Conservation (phyloP, 64 coral and sea anemone genomes). For the Pocillopora damicornis region DNA sequence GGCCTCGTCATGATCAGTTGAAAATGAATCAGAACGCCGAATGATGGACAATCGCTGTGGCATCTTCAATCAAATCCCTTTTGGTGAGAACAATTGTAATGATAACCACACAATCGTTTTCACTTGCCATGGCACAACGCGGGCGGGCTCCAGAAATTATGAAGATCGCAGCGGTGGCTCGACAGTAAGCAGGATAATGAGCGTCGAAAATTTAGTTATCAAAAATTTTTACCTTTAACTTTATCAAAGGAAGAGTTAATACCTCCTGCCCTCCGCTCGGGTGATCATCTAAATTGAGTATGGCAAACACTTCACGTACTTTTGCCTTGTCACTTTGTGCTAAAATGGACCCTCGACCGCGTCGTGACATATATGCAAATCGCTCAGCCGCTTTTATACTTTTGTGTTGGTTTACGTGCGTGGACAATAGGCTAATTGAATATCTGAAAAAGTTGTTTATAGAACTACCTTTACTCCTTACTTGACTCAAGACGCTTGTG, state of each 20-base stretch:
- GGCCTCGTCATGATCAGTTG: neutral
- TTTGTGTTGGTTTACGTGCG: slow-evolving; percentile 3
- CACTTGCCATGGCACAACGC: neutral
- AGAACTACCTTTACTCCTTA: neutral
- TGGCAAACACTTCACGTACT: neutral
- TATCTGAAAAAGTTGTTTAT: neutral
- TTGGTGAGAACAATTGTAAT: neutral
- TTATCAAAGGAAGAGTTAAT: neutral
- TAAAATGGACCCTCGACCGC: slow-evolving; percentile 7
- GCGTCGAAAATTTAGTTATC: neutral
- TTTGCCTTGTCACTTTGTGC: neutral
- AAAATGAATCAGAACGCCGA: neutral
- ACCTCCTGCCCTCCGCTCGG: neutral
- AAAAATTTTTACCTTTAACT: neutral
- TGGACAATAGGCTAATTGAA: slow-evolving; percentile 26
- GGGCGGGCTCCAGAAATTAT: neutral
- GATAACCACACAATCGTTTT: neutral
- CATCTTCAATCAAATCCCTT: neutral
- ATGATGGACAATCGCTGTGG: neutral
- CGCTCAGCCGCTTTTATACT: neutral
- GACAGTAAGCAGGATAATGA: neutral
- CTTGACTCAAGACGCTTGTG: neutral
- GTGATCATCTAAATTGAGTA: neutral
- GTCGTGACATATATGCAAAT: slow-evolving; percentile 15
- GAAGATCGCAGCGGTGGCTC: neutral